phyloP scores from a whole-genome alignment of 2,113 vertebrate species.

The Ochotona princeps region DNA sequence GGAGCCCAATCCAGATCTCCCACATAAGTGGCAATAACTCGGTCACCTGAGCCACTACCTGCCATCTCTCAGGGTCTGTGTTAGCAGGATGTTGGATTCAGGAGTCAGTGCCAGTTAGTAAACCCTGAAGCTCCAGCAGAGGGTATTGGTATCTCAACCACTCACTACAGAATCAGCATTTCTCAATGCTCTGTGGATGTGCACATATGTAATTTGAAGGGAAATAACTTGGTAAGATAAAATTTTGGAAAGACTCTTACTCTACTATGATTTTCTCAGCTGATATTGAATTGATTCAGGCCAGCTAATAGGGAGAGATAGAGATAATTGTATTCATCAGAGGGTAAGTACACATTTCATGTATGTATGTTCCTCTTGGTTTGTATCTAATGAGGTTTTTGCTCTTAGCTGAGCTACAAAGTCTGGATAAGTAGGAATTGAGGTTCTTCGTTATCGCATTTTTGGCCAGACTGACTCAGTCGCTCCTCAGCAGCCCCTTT shows the following conservation, averaged over 20 bases:
- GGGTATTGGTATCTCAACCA: no score
- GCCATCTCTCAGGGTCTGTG: no score
- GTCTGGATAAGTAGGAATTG: background rate
- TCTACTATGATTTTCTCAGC: background rate
- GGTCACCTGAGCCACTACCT: no score
- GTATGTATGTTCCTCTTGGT: background rate
- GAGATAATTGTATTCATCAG: background rate
- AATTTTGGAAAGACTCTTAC: background rate
- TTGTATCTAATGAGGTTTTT: slow-evolving; percentile 10
- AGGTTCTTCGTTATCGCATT: background rate
- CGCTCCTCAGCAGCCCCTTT: background rate
- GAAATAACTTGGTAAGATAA: slow-evolving; percentile 18
- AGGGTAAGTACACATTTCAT: background rate
- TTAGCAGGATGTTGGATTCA: no score
- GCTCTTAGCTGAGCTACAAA: background rate
- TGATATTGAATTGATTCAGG: background rate
- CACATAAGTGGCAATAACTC: no score
- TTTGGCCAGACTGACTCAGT: background rate
- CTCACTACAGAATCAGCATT: no score
- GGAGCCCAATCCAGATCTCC: no score
- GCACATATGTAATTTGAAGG: slow-evolving; percentile 58
- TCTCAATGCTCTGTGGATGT: slow-evolving; percentile 56
- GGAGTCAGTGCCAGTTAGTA: no score
- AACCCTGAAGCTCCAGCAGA: no score
- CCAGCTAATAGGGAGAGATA: background rate